Base-by-base conservation (phyloP, 1,140 invertebrate genomes). In the Lepidurus apus region DNA sequence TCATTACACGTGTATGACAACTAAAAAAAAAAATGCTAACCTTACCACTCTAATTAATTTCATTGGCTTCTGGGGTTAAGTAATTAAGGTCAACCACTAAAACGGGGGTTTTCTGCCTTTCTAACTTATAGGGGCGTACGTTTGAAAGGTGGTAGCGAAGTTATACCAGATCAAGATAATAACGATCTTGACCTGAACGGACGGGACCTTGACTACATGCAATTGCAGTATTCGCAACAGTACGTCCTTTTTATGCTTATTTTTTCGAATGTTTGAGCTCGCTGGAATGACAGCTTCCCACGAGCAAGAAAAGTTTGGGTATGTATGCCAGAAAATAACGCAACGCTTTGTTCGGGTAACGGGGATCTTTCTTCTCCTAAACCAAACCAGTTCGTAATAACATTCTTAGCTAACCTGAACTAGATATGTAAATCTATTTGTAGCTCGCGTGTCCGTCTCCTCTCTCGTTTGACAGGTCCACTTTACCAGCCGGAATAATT, bases 111-210 rank as follows among this genome's bases (percentile, higher is more conserved):
- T 65, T 65, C 17, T 65, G 17, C 53, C 21, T 65, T 65, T 65
- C 53, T 65, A 65, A 65, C 53, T 65, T 65, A 21, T 8, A 65
- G 53, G 21, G 53, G 53, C 8, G 53, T 65, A n/a, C 53, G 53
- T 65, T 65, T 65, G 53, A 65, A 65, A 65, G 53, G 53, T 65
- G 53, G 53, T 65, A 65, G 53, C 53, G 53, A 65, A 65, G 53
- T 65, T 13, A 21, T 65, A 65, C 53, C 53, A 7, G 53, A 65
- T 65, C 53, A 65, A 17, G 53, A 65, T 65, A 65, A 65, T 65
- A 65, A 65, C 53, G 53, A 65, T 65, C 53, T 65, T 65, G 53
- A 65, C 53, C 53, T 65, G 17, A 65, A 17, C 21, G 53, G 53
- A 65, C 53, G 53, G 53, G 53, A 21, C 53, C 53, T 65, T 65